Evolutionary conservation across 30 jellyfish, hydroid and myxozoan genomes (phyloP).

Genomic region (Aurelia coerulea): DNA sequence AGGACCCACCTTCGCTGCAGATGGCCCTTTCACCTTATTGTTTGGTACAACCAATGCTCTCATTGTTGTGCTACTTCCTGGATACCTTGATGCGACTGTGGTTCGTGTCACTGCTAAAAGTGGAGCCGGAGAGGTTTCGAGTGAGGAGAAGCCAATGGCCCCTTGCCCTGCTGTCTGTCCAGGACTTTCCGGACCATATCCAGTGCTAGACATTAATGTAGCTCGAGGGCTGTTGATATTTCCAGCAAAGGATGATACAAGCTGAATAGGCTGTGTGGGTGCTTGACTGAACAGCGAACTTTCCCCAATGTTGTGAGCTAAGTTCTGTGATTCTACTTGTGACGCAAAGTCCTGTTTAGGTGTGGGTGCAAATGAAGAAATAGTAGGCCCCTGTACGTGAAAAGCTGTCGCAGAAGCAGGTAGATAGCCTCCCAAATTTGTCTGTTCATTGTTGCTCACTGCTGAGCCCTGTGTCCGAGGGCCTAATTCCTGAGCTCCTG

Average conservation of each 20-base stretch:
- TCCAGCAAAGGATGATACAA: too few relatives aligned
- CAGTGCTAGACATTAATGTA: too few relatives aligned
- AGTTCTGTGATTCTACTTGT: background rate
- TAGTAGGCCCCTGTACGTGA: background rate
- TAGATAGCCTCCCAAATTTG: background rate
- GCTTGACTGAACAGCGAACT: background rate
- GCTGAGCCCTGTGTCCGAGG: background rate
- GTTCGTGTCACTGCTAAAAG: slow-evolving; percentile 3
- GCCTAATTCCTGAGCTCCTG: background rate
- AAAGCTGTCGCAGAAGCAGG: background rate
- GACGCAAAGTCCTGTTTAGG: background rate
- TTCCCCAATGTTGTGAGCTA: background rate
- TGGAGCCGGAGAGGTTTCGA: background rate
- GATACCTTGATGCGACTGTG: slow-evolving; percentile 6
- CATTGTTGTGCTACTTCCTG: background rate
- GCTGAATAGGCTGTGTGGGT: background rate
- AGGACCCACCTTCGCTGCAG: slow-evolving; percentile 11
- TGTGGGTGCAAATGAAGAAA: background rate
- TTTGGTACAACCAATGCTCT: background rate
- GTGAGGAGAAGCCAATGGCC: background rate
- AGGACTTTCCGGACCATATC: too few relatives aligned
- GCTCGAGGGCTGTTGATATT: too few relatives aligned
- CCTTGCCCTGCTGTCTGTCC: background rate
- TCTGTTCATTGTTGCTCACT: background rate
- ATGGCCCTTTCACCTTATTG: slow-evolving; percentile 28